A percentile compares a stretch with the other conserved stretches of the same genome.
Conservation (phyloP, 1,140 invertebrate genomes). For the Microvelia longipes region DNA sequence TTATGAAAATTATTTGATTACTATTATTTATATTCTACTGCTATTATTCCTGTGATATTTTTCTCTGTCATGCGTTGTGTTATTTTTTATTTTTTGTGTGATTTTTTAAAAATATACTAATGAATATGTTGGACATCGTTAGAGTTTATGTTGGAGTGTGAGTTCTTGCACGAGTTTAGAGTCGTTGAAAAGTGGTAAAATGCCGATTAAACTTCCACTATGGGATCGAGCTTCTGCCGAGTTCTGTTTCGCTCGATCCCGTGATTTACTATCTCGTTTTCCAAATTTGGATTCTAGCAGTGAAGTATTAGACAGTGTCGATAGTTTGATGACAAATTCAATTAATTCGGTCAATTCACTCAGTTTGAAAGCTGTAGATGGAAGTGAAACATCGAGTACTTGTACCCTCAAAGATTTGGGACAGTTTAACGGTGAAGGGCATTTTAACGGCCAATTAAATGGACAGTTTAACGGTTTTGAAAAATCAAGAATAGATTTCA, state of each 20-base stretch:
- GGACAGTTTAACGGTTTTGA: not conserved
- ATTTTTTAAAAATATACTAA: too few relatives aligned
- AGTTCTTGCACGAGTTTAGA: slow-evolving; percentile 33
- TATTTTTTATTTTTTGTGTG: too few relatives aligned
- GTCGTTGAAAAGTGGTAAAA: slow-evolving; percentile 25
- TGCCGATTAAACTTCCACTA: slow-evolving; percentile 36
- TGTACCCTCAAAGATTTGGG: not conserved
- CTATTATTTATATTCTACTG: too few relatives aligned
- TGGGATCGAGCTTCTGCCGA: slow-evolving; percentile 58
- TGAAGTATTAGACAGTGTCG: slow-evolving; percentile 16
- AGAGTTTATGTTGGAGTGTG: slow-evolving; percentile 14
- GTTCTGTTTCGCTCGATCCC: slow-evolving; percentile 53
- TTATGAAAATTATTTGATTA: too few relatives aligned
- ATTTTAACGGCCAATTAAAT: too few relatives aligned
- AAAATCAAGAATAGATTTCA: not conserved
- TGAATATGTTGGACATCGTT: too few relatives aligned
- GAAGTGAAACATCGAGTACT: slow-evolving; percentile 3
- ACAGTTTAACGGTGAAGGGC: not conserved
- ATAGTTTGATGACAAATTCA: slow-evolving; percentile 6
- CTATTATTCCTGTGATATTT: too few relatives aligned
- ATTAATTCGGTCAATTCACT: not conserved
- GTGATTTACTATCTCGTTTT: slow-evolving; percentile 39
- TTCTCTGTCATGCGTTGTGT: too few relatives aligned
- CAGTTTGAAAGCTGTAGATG: not conserved
- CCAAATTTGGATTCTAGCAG: slow-evolving; percentile 16